These are phyloP conservation scores for Drosophila subobscura DNA, from an alignment of 1,140 invertebrate genomes.

Conservation along the genomic window DNA sequence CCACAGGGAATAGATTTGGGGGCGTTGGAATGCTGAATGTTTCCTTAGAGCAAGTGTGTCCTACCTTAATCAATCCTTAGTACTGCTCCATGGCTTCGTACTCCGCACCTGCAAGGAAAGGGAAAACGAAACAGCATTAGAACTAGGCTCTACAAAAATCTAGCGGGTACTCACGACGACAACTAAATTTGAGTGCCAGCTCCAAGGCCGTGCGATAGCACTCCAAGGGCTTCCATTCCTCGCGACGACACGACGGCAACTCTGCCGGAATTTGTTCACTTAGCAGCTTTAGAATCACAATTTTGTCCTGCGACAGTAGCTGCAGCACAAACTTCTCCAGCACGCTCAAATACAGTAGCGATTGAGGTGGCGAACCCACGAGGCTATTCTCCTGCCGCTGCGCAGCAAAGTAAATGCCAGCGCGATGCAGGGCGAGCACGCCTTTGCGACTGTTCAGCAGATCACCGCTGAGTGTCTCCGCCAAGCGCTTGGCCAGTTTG, in stretches of 20 bases:
- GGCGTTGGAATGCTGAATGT: too few relatives aligned
- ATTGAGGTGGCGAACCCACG: slow-evolving; percentile 6
- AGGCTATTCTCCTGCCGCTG: too few relatives aligned
- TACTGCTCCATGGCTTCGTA: too few relatives aligned
- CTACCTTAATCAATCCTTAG: too few relatives aligned
- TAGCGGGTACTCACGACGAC: slow-evolving; percentile 11
- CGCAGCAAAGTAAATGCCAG: slow-evolving; percentile 48
- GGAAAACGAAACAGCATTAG: too few relatives aligned
- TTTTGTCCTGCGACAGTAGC: slow-evolving; percentile 49
- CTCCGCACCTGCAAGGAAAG: too few relatives aligned
- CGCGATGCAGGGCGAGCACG: slow-evolving; percentile 38
- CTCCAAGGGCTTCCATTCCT: slow-evolving; percentile 32
- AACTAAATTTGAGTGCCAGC: slow-evolving; percentile 6
- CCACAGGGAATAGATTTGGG: too few relatives aligned
- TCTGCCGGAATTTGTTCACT: slow-evolving; percentile 4
- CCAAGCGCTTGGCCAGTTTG: slow-evolving; percentile 27
- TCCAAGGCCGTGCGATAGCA: slow-evolving; percentile 40
- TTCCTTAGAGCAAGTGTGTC: too few relatives aligned
- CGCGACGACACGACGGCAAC: slow-evolving; percentile 4
- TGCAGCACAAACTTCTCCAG: slow-evolving; percentile 54
- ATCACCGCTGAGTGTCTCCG: slow-evolving; percentile 18
- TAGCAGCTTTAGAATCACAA: slow-evolving; percentile 13
- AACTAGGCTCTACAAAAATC: background rate
- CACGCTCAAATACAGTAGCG: slow-evolving; percentile 42
- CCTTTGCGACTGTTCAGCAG: slow-evolving; percentile 21